These are phyloP conservation scores for Meloidogyne hapla DNA, from an alignment of 1,140 invertebrate genomes.

Conservation along the genomic window DNA sequence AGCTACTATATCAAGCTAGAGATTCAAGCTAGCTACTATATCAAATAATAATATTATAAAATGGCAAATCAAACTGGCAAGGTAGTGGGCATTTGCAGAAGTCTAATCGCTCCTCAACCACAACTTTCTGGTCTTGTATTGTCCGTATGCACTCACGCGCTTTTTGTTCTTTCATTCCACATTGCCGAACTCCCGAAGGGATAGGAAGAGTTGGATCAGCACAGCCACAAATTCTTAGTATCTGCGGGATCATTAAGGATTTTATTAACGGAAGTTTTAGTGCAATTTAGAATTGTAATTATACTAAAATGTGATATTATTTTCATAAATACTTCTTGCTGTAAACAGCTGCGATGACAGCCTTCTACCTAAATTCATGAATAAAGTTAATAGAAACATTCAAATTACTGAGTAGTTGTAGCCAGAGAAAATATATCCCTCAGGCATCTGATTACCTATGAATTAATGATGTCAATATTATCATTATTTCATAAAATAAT, in stretches of 20 bases:
- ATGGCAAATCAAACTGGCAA: conserved; percentile 50
- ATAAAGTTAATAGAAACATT: neutral
- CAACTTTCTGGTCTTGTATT: conserved; percentile 48
- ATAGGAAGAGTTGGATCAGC: conserved; percentile 58
- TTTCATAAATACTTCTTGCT: conserved; percentile 41
- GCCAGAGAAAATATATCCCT: conserved; percentile 57
- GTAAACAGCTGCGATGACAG: conserved; percentile 62
- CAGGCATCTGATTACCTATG: neutral
- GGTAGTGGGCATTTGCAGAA: conserved; percentile 61
- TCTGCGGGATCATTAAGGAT: neutral
- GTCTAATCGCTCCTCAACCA: conserved; percentile 53
- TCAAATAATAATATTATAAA: too few relatives aligned
- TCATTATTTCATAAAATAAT: too few relatives aligned
- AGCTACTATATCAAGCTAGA: too few relatives aligned
- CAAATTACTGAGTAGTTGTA: conserved; percentile 58
- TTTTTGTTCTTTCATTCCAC: conserved; percentile 49
- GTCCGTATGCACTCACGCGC: conserved; percentile 60
- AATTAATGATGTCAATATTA: too few relatives aligned
- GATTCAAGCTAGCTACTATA: neutral
- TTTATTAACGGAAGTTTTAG: too few relatives aligned
- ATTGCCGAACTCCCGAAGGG: conserved; percentile 28
- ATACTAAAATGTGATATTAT: neutral
- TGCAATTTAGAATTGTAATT: too few relatives aligned
- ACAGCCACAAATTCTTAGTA: conserved; percentile 57
- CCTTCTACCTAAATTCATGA: conserved; percentile 49